Conservation (phyloP, 2,797 vertebrate species). For the Acomys russatus region DNA sequence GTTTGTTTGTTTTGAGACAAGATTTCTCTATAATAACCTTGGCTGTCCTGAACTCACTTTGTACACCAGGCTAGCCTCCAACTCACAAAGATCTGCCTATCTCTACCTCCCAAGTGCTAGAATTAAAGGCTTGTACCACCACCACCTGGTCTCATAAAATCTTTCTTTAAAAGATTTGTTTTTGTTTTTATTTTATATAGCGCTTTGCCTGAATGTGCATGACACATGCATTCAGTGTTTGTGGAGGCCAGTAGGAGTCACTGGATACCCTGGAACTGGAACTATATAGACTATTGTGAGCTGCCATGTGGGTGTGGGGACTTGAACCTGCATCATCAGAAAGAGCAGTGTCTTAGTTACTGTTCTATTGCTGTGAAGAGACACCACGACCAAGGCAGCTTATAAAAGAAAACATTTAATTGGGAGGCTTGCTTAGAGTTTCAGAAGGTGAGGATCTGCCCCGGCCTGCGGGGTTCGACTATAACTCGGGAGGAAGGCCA, state of each 20-base stretch:
- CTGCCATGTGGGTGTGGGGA: not conserved
- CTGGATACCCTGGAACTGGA: not conserved
- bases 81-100: too few relatives aligned
- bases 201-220: not conserved
- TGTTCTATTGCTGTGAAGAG: not conserved
- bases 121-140: too few relatives aligned
- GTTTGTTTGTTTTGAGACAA: too few relatives aligned
- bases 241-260: not conserved
- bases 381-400: not conserved
- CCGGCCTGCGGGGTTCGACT: too few relatives aligned
- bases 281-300: not conserved
- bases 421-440: not conserved
- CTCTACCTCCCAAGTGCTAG: too few relatives aligned
- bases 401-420: not conserved
- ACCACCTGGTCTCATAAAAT: too few relatives aligned
- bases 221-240: not conserved
- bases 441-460: not conserved
- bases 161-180: too few relatives aligned
- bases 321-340: not conserved
- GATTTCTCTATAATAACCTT: too few relatives aligned
- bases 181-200: not conserved
- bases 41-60: too few relatives aligned
- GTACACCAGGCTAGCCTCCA: too few relatives aligned
- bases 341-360: not conserved
- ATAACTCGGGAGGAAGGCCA: too few relatives aligned